Evolutionary conservation across 2,113 vertebrate genomes (phyloP).

Genomic region (Nibea coibor): DNA sequence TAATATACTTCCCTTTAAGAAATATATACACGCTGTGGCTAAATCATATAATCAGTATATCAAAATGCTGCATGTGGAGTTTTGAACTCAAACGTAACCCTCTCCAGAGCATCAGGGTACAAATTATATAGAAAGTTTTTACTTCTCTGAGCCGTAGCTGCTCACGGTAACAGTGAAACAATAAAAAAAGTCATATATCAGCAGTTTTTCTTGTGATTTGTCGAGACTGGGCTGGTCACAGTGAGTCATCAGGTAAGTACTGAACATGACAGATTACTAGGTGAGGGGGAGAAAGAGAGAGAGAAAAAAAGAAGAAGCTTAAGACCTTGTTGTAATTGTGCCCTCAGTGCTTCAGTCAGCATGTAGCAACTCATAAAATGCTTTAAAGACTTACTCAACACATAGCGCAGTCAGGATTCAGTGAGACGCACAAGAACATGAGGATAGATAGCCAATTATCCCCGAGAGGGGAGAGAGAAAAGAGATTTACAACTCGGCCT

Average conservation of each 20-base stretch:
- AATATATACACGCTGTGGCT: slow-evolving; percentile 38
- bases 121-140: slow-evolving; percentile 39
- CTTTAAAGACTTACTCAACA: slow-evolving; percentile 67
- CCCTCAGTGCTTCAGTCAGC: slow-evolving; percentile 64
- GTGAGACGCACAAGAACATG: slow-evolving; percentile 50
- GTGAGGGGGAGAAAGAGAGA: neutral
- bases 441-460: slow-evolving; percentile 74
- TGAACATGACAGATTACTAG: slow-evolving; percentile 25
- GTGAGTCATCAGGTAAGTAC: slow-evolving; percentile 61
- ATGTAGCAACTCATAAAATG: slow-evolving; percentile 69
- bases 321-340: slow-evolving; percentile 43
- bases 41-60: slow-evolving; percentile 61
- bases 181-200: slow-evolving; percentile 26
- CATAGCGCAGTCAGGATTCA: slow-evolving; percentile 27
- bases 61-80: slow-evolving; percentile 20
- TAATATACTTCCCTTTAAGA: slow-evolving; percentile 58
- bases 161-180: slow-evolving; percentile 9
- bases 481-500: slow-evolving; percentile 48
- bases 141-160: neutral
- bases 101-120: slow-evolving; percentile 11
- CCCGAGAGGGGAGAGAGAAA: slow-evolving; percentile 10
- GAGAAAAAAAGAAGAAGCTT: slow-evolving; percentile 8
- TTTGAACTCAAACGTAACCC: slow-evolving; percentile 17
- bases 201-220: slow-evolving; percentile 13
- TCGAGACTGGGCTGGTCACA: slow-evolving; percentile 39